phyloP scores from a whole-genome alignment of 2,797 vertebrate species.

The Tinamus major region DNA sequence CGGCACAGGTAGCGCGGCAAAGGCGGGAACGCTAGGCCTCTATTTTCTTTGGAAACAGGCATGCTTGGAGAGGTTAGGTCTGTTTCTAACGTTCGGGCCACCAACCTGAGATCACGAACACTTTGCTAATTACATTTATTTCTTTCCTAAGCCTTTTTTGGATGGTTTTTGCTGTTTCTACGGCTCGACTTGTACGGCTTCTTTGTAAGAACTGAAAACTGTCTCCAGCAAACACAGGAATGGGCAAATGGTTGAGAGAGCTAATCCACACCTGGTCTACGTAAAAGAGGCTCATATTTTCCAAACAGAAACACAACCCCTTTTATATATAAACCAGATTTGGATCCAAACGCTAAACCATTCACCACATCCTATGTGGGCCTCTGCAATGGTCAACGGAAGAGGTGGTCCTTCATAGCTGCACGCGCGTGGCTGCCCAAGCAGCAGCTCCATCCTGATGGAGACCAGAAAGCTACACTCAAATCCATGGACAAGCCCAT shows the following conservation, averaged over 20 bases:
- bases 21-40: slow-evolving; percentile 42
- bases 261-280: slow-evolving; percentile 80
- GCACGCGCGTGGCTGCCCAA: rapidly evolving
- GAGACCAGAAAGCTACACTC: background rate
- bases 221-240: slow-evolving; percentile 67
- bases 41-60: slow-evolving; percentile 63
- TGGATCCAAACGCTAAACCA: slow-evolving; percentile 61
- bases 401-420: background rate
- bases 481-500: background rate
- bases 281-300: slow-evolving; percentile 77
- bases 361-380: slow-evolving; percentile 45
- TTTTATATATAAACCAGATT: slow-evolving; percentile 78
- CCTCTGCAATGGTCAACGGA: slow-evolving; percentile 6
- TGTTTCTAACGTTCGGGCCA: slow-evolving; percentile 69
- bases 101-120: slow-evolving; percentile 76
- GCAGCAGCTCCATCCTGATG: background rate
- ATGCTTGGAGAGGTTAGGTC: slow-evolving; percentile 40
- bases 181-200: slow-evolving; percentile 70
- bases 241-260: slow-evolving; percentile 74
- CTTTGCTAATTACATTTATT: slow-evolving; percentile 67
- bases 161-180: slow-evolving; percentile 76
- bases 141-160: slow-evolving; percentile 59
- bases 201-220: slow-evolving; percentile 78
- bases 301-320: slow-evolving; percentile 76
- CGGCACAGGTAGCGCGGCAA: background rate